A percentile compares a stretch with the other conserved stretches of the same genome.
These are phyloP conservation scores for Lordiphosa collinella DNA, from an alignment of 1,140 invertebrate species.

Conservation along the genomic window DNA sequence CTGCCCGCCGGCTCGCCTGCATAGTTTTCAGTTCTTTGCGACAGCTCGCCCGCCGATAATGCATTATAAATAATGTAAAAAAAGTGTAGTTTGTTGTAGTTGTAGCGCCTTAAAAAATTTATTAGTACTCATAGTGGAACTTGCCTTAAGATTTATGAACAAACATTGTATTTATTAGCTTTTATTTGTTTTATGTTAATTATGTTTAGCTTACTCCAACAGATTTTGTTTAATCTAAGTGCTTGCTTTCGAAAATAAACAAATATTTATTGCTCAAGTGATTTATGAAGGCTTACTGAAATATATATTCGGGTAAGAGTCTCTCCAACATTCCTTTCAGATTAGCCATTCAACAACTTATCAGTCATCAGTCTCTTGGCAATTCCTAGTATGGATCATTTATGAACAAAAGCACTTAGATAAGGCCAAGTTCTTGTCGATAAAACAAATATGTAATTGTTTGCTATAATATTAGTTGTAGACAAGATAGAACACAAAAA, in stretches of 20 bases:
- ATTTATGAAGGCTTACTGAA: slow-evolving; percentile 33
- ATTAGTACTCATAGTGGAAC: not conserved
- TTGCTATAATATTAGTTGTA: slow-evolving; percentile 36
- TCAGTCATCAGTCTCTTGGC: slow-evolving; percentile 16
- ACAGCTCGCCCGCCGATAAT: slow-evolving; percentile 30
- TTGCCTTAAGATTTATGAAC: slow-evolving; percentile 47
- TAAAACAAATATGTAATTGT: slow-evolving; percentile 55
- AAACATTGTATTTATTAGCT: slow-evolving; percentile 43
- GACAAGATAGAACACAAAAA: slow-evolving; percentile 8
- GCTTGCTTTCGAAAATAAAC: slow-evolving; percentile 25
- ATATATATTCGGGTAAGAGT: no score
- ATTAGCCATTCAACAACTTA: slow-evolving; percentile 5
- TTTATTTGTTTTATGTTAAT: slow-evolving; percentile 63
- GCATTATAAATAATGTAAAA: slow-evolving; percentile 40
- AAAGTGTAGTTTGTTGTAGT: slow-evolving; percentile 1
- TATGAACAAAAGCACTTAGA: slow-evolving; percentile 34
- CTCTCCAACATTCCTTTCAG: not conserved
- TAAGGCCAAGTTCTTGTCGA: slow-evolving; percentile 45
- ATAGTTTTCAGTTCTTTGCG: no score
- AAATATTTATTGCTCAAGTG: slow-evolving; percentile 49
- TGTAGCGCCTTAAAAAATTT: slow-evolving; percentile 1
- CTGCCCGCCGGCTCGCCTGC: slow-evolving; percentile 6
- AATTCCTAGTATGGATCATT: slow-evolving; percentile 28
- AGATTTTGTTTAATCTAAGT: slow-evolving; percentile 42
- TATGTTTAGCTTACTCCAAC: slow-evolving; percentile 43